A percentile compares a stretch with the other conserved stretches of the same genome.
Conservation (phyloP, 2,888 invertebrate species). For the Petrolisthes cinctipes region DNA sequence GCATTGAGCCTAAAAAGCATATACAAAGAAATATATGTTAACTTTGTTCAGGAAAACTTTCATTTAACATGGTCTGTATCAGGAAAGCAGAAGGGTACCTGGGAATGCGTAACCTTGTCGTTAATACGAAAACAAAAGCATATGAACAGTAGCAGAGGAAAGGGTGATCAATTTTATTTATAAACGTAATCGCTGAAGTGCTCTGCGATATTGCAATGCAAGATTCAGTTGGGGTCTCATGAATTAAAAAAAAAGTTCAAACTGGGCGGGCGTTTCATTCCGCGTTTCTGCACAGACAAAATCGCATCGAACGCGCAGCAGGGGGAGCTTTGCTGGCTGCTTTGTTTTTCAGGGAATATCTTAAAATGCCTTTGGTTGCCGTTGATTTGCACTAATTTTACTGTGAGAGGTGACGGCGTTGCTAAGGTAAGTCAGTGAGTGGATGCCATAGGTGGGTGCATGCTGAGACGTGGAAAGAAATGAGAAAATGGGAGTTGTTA, state of each 20-base stretch:
- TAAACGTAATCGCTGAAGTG: too few relatives aligned
- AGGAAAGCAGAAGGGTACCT: too few relatives aligned
- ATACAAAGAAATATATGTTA: too few relatives aligned
- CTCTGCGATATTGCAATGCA: too few relatives aligned
- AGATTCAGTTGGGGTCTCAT: constrained; percentile 7
- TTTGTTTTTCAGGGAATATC: constrained; percentile 52
- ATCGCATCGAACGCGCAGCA: constrained; percentile 60
- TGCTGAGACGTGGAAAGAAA: constrained; percentile 31
- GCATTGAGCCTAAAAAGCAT: too few relatives aligned
- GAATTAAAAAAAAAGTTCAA: constrained; percentile 44
- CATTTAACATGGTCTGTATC: too few relatives aligned
- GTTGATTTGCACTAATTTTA: constrained; percentile 37
- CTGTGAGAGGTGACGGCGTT: constrained; percentile 30
- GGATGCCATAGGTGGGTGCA: constrained; percentile 12
- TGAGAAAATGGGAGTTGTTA: constrained; percentile 48
- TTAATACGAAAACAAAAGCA: too few relatives aligned
- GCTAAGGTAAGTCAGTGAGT: constrained; percentile 45
- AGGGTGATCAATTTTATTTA: too few relatives aligned
- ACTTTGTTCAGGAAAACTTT: too few relatives aligned
- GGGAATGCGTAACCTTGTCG: too few relatives aligned
- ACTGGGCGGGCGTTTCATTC: constrained; percentile 49
- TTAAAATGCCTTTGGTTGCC: constrained; percentile 45
- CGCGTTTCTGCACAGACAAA: constrained; percentile 48
- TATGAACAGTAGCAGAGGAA: too few relatives aligned
- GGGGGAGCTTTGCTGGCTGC: constrained; percentile 59